These are phyloP conservation scores for Polymixis flavicincta DNA, from an alignment of 2,888 invertebrate genomes.

Conservation along the genomic window DNA sequence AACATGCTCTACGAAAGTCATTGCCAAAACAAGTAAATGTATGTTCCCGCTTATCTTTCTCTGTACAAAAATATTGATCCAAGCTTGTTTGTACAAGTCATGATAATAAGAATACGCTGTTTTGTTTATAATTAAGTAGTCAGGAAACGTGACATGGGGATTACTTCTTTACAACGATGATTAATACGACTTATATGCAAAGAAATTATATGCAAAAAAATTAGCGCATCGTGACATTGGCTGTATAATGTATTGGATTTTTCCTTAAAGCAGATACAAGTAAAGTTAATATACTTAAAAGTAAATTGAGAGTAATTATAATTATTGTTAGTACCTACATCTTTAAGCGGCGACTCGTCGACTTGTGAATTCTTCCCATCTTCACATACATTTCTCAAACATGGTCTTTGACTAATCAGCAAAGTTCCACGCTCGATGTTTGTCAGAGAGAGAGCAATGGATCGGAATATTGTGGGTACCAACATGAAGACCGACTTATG, in stretches of 20 bases:
- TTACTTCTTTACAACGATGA: constrained; percentile 48
- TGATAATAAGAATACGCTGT: constrained; percentile 67
- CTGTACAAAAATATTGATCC: constrained; percentile 76
- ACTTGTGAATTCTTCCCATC: too few species aligned
- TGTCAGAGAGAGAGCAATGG: too few species aligned
- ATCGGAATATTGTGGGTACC: background rate
- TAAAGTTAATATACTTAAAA: background rate
- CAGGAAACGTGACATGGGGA: constrained; percentile 60
- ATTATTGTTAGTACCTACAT: background rate
- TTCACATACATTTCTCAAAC: too few species aligned
- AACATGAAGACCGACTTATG: background rate
- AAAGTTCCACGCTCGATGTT: background rate
- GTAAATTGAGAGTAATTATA: background rate
- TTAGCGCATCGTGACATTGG: constrained; percentile 9
- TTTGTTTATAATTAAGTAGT: constrained; percentile 67
- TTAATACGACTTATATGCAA: constrained; percentile 24
- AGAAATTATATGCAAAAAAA: constrained; percentile 48
- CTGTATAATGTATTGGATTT: constrained; percentile 18
- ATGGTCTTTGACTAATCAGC: background rate
- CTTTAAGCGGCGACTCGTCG: too few species aligned
- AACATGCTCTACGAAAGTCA: constrained; percentile 30
- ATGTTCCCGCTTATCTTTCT: constrained; percentile 42
- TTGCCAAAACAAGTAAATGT: constrained; percentile 38
- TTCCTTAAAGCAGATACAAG: constrained; percentile 1
- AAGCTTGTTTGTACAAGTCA: constrained; percentile 70